phyloP scores from a whole-genome alignment of 2,888 invertebrate genomes.

The Asteroscopus sphinx region DNA sequence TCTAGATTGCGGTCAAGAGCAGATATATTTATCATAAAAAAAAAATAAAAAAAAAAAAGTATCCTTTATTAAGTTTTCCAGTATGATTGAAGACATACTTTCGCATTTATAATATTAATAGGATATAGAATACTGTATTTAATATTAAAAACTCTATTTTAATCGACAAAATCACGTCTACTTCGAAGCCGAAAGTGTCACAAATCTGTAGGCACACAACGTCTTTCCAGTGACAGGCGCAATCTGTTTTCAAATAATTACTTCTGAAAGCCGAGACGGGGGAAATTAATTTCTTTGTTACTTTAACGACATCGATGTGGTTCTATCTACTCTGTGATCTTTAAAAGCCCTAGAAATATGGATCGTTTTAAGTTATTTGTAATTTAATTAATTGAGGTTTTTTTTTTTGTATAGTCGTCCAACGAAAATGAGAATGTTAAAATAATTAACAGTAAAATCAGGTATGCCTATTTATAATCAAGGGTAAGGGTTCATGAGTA shows the following conservation, averaged over 20 bases:
- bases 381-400: not conserved
- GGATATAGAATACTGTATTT: too few relatives aligned
- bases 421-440: too few relatives aligned
- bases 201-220: constrained; percentile 66
- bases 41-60: too few relatives aligned
- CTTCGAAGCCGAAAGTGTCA: constrained; percentile 33
- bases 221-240: constrained; percentile 79
- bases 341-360: constrained; percentile 41
- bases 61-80: too few relatives aligned
- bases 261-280: constrained; percentile 83
- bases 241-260: constrained; percentile 87
- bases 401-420: not conserved
- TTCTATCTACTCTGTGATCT: constrained; percentile 52
- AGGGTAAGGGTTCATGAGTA: too few relatives aligned
- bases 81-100: too few relatives aligned
- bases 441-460: too few relatives aligned
- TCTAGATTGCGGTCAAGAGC: too few relatives aligned
- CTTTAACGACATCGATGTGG: constrained; percentile 74
- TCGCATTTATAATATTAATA: too few relatives aligned
- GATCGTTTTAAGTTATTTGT: not conserved
- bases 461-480: too few relatives aligned
- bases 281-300: constrained; percentile 85
- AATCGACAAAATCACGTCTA: constrained; percentile 10
- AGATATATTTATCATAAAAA: too few relatives aligned
- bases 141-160: constrained; percentile 8